A percentile compares a stretch with the other conserved stretches of the same genome.
Evolutionary conservation across 92 coral and sea anemone species (phyloP).

Genomic region (Bergia puertoricense): DNA sequence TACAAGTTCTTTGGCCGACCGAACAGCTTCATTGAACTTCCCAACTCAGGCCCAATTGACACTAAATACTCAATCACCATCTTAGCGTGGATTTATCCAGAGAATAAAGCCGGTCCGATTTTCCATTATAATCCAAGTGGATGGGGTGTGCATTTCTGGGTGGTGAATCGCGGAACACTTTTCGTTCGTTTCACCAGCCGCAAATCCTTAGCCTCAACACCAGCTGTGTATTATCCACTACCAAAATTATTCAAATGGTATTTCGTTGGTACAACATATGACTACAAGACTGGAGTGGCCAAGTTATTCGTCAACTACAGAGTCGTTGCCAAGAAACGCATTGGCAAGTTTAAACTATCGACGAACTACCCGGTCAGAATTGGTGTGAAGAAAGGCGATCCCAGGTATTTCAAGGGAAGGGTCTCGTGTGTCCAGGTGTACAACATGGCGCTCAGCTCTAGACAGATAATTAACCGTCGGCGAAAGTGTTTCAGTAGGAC

Average conservation of each 20-base stretch:
- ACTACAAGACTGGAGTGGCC: slow-evolving; percentile 57
- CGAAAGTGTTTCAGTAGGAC: slow-evolving; percentile 67
- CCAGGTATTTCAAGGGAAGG: slow-evolving; percentile 69
- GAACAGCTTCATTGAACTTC: slow-evolving; percentile 73
- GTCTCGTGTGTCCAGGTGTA: slow-evolving; percentile 75
- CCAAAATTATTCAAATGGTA: slow-evolving; percentile 63
- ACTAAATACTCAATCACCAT: slow-evolving; percentile 68
- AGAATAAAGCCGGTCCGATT: slow-evolving; percentile 67
- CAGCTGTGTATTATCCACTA: slow-evolving; percentile 49
- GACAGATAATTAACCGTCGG: slow-evolving; percentile 54
- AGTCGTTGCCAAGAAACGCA: slow-evolving; percentile 45
- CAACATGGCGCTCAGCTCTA: slow-evolving; percentile 63
- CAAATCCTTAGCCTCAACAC: slow-evolving; percentile 50
- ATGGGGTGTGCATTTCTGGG: slow-evolving; percentile 79
- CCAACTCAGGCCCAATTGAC: slow-evolving; percentile 71
- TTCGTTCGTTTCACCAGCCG: slow-evolving; percentile 70
- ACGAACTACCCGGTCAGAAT: slow-evolving; percentile 75
- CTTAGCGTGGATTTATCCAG: slow-evolving; percentile 69
- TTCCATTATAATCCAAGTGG: slow-evolving; percentile 65
- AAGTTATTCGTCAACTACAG: slow-evolving; percentile 63
- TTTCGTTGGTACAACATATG: slow-evolving; percentile 66
- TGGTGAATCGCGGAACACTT: slow-evolving; percentile 54
- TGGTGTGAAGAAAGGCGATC: slow-evolving; percentile 58
- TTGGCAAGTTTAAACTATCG: slow-evolving; percentile 65
- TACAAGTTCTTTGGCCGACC: slow-evolving; percentile 77